phyloP scores from a whole-genome alignment of 2,797 vertebrate species.

The Mallotus villosus region DNA sequence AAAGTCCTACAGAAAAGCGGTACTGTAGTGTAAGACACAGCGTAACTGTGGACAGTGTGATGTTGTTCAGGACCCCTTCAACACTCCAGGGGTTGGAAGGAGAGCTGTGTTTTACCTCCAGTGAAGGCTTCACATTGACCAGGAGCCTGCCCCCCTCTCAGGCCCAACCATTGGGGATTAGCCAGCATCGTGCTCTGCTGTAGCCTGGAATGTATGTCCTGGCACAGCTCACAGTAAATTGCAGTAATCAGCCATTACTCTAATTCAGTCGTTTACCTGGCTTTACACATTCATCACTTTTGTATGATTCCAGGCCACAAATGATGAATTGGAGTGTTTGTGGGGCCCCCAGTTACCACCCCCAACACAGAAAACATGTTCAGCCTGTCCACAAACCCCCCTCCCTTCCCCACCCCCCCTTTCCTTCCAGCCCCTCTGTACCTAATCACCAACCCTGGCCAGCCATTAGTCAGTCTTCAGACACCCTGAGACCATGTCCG shows the following conservation, averaged over 20 bases:
- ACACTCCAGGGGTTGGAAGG: not conserved
- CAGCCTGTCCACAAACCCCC: constrained; percentile 6
- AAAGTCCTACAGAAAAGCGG: not conserved
- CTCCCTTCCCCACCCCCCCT: not conserved
- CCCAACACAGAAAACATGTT: constrained; percentile 40
- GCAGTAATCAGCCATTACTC: constrained; percentile 71
- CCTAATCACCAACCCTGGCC: constrained; percentile 58
- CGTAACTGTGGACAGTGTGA: constrained; percentile 7
- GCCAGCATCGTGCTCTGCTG: constrained; percentile 40
- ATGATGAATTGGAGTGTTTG: constrained; percentile 66
- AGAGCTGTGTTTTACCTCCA: constrained; percentile 19
- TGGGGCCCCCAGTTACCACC: constrained; percentile 21
- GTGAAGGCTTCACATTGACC: constrained; percentile 44
- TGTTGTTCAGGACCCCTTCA: constrained; percentile 4
- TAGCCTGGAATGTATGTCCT: constrained; percentile 52
- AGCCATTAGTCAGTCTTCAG: constrained; percentile 67
- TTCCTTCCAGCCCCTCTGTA: constrained; percentile 32
- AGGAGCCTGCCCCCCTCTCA: constrained; percentile 29
- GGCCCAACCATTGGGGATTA: constrained; percentile 49
- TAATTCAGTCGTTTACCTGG: constrained; percentile 71
- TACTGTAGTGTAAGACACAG: not conserved
- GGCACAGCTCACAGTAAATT: constrained; percentile 65
- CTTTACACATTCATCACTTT: constrained; percentile 72
- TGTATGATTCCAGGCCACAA: constrained; percentile 48
- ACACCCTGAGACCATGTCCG: constrained; percentile 57